phyloP scores from a whole-genome alignment of 2,113 vertebrate species.

The Microcebus tavaratra region DNA sequence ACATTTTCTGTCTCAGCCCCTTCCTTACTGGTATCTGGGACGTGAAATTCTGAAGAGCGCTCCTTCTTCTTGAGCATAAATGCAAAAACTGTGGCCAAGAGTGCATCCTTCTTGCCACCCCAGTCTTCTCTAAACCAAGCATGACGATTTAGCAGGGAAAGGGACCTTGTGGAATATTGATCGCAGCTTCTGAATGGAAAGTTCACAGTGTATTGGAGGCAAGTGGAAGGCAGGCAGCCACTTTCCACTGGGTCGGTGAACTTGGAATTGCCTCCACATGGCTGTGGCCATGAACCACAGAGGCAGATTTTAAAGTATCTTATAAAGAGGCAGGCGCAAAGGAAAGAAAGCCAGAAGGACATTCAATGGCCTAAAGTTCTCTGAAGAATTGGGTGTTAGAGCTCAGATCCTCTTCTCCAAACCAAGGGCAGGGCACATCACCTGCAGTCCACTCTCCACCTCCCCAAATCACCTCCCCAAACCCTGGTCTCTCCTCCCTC shows the following conservation, averaged over 20 bases:
- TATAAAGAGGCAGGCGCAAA: neutral
- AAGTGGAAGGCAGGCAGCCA: neutral
- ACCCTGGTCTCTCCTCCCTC: accelerated
- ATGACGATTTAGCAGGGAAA: neutral
- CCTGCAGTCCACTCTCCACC: neutral
- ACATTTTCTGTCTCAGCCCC: neutral
- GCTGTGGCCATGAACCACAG: neutral
- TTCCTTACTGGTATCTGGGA: neutral
- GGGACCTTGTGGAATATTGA: too few species aligned
- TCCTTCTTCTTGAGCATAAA: neutral
- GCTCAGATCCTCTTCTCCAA: neutral
- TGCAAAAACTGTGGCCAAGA: neutral
- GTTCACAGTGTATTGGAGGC: neutral
- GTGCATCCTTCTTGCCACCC: neutral
- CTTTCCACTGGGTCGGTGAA: neutral
- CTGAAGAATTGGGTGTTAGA: neutral
- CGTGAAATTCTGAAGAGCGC: neutral
- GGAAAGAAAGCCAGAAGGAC: neutral
- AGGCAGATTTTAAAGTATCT: neutral
- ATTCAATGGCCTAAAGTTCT: neutral
- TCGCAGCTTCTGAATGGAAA: neutral
- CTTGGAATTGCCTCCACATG: neutral
- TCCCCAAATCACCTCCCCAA: neutral
- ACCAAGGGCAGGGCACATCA: neutral
- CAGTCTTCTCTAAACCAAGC: neutral